Evolutionary conservation across 2,113 vertebrate genomes (phyloP).

Genomic region (Clinocottus analis): DNA sequence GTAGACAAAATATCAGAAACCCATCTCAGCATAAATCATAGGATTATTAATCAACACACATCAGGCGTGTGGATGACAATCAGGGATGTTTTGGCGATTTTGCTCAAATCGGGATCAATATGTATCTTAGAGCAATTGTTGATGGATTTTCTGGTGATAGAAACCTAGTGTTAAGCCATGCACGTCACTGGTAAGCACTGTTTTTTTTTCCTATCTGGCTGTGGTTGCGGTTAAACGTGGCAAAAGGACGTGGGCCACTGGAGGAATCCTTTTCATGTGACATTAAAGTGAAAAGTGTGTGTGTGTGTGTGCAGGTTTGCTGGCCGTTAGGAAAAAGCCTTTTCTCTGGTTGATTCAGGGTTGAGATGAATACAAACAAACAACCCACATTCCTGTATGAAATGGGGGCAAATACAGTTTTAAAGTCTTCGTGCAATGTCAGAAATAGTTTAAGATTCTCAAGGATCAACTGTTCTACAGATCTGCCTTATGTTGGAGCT

Average conservation of each 20-base stretch:
- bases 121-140: no score
- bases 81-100: no score
- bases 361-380: background rate
- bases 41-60: background rate
- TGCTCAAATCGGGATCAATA: no score
- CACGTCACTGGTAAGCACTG: no score
- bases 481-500: background rate
- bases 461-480: constrained; percentile 21
- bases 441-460: constrained; percentile 3
- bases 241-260: no score
- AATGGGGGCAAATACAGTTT: background rate
- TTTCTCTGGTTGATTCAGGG: background rate
- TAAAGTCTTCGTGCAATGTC: background rate
- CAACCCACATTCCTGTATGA: background rate
- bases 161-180: no score
- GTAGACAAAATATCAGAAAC: background rate
- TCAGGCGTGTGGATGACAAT: no score
- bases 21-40: background rate
- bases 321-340: constrained; percentile 4
- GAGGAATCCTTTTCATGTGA: no score
- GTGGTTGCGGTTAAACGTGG: no score
- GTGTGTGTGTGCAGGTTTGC: background rate
- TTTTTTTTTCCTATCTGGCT: no score
- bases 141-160: no score
- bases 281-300: no score